Percentiles rank a stretch among this genome's conserved stretches.
Conservation (phyloP, 2,888 invertebrate genomes). For the Ditula angustiorana region DNA sequence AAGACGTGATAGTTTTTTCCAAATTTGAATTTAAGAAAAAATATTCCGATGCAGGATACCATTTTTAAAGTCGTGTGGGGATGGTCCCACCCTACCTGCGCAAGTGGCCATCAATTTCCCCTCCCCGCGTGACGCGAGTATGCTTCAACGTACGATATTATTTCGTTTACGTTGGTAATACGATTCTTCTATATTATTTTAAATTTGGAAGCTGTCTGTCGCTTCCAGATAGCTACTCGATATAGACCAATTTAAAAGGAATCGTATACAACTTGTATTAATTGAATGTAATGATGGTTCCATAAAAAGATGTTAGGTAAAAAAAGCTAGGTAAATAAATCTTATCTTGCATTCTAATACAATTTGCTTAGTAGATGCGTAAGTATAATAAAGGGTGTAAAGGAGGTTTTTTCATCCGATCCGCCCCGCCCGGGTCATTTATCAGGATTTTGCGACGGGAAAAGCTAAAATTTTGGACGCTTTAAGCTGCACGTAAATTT, state of each 20-base stretch:
- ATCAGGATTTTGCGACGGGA: constrained; percentile 89
- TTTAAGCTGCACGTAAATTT: constrained; percentile 84
- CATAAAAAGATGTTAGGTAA: no score
- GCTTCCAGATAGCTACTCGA: no score
- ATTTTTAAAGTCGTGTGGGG: constrained; percentile 60
- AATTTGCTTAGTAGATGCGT: constrained; percentile 62
- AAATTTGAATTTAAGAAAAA: constrained; percentile 4
- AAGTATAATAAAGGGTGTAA: constrained; percentile 65
- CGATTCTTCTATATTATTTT: constrained; percentile 4
- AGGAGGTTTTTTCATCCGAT: constrained; percentile 61
- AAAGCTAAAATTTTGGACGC: constrained; percentile 86
- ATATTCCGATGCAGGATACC: constrained; percentile 47
- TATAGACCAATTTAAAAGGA: no score
- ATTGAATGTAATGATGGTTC: no score
- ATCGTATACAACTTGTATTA: no score
- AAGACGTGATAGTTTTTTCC: background rate
- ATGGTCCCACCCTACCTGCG: constrained; percentile 68
- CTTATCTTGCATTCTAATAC: constrained; percentile 37
- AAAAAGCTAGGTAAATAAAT: background rate
- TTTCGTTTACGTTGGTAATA: constrained; percentile 34
- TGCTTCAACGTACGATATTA: constrained; percentile 60
- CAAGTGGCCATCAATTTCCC: constrained; percentile 74
- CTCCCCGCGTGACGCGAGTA: constrained; percentile 64
- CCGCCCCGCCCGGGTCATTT: constrained; percentile 79
- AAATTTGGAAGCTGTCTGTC: no score